A percentile compares a stretch with the other conserved stretches of the same genome.
Evolutionary conservation across 2,113 vertebrate genomes (phyloP).

Genomic region (Vireo altiloquus): DNA sequence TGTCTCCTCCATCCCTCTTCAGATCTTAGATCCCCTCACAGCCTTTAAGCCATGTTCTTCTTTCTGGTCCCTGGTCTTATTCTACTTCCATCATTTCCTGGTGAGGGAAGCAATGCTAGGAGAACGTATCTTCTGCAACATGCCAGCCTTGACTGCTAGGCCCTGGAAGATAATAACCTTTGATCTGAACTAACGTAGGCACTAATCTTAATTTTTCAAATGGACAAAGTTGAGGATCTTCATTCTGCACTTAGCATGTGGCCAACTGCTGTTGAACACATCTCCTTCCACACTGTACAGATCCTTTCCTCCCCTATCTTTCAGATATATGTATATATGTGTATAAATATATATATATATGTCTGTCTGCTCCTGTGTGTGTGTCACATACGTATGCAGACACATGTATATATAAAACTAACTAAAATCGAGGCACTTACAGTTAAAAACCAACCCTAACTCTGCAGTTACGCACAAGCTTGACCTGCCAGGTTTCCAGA

Average conservation of each 20-base stretch:
- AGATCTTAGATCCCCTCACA: background rate
- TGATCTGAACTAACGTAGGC: background rate
- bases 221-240: slow-evolving; percentile 40
- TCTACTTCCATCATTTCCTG: background rate
- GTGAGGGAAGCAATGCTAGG: background rate
- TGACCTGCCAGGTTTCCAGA: slow-evolving; percentile 9
- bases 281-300: slow-evolving; percentile 2
- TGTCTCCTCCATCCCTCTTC: background rate
- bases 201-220: background rate
- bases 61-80: background rate
- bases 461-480: slow-evolving; percentile 33
- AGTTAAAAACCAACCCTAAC: background rate
- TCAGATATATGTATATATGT: background rate
- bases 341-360: background rate
- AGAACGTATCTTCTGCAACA: background rate
- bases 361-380: background rate
- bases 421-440: slow-evolving; percentile 9
- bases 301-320: background rate
- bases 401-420: background rate
- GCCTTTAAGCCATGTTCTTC: background rate
- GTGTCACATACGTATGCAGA: background rate
- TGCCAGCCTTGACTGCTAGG: slow-evolving; percentile 1
- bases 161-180: background rate
- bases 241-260: slow-evolving; percentile 38
- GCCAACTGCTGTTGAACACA: slow-evolving; percentile 19